Evolutionary conservation across 2,797 vertebrate genomes (phyloP).

Genomic region (Acestrorhynchus altus): DNA sequence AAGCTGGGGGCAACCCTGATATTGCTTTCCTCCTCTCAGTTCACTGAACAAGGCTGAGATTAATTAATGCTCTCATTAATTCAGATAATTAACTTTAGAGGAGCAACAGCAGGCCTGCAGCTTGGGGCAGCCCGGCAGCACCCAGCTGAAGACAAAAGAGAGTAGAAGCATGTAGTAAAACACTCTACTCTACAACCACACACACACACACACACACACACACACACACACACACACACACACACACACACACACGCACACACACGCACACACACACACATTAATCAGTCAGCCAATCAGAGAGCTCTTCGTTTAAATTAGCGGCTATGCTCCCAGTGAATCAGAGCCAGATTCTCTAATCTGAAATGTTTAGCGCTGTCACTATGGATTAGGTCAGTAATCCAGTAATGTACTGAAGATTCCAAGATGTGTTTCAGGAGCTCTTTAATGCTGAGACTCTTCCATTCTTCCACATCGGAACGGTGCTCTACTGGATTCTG

Average conservation of each 20-base stretch:
- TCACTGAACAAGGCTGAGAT: slow-evolving; percentile 42
- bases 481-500: too few species aligned
- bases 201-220: neutral
- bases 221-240: slow-evolving; percentile 2
- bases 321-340: neutral
- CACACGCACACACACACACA: slow-evolving; percentile 2
- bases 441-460: too few species aligned
- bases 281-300: neutral
- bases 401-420: neutral
- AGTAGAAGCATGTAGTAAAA: slow-evolving; percentile 6
- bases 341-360: neutral
- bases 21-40: too few species aligned
- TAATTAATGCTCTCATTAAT: slow-evolving; percentile 52
- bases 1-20: neutral
- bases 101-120: slow-evolving; percentile 26
- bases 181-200: neutral
- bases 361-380: neutral
- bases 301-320: neutral
- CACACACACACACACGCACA: neutral
- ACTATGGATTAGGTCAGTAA: neutral
- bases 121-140: slow-evolving; percentile 23
- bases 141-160: slow-evolving; percentile 32
- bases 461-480: too few species aligned
- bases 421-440: neutral
- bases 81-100: slow-evolving; percentile 43